Conservation (phyloP, 2,888 invertebrate species). For the Timema cristinae region DNA sequence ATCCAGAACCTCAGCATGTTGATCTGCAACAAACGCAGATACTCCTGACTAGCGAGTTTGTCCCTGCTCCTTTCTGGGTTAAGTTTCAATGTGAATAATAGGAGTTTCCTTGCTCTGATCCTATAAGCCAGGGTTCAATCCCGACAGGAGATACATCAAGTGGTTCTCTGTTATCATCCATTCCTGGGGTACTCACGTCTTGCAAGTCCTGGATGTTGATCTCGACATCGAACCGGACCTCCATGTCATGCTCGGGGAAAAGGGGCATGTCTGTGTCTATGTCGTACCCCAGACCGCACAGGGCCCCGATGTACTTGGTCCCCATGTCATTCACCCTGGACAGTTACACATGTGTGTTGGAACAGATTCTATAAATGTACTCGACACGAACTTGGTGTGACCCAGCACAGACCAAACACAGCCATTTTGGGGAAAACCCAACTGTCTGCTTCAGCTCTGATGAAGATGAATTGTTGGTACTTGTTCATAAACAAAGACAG, state of each 20-base stretch:
- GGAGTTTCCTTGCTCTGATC: too few species aligned
- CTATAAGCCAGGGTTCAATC: too few species aligned
- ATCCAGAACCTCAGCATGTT: slow-evolving; percentile 70
- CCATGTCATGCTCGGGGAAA: slow-evolving; percentile 81
- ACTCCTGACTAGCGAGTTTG: too few species aligned
- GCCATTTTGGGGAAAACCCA: too few species aligned
- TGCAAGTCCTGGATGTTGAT: slow-evolving; percentile 62
- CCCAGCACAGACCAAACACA: too few species aligned
- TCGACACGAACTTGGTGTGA: too few species aligned
- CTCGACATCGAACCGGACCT: slow-evolving; percentile 71
- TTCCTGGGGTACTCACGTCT: slow-evolving; percentile 46
- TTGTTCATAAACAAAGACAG: too few species aligned
- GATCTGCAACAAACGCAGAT: slow-evolving; percentile 49
- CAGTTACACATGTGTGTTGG: slow-evolving; percentile 16
- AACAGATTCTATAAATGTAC: neutral
- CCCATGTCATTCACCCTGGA: slow-evolving; percentile 53
- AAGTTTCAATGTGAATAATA: too few species aligned
- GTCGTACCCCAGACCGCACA: slow-evolving; percentile 80
- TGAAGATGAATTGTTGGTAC: too few species aligned
- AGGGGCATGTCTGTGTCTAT: slow-evolving; percentile 52
- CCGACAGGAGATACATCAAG: neutral
- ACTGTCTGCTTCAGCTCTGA: too few species aligned
- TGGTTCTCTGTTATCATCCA: slow-evolving; percentile 5
- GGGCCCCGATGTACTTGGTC: slow-evolving; percentile 66
- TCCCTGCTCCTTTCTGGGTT: too few species aligned